These are phyloP conservation scores for Caligus rogercresseyi DNA, from an alignment of 1,140 invertebrate genomes.

Conservation along the genomic window DNA sequence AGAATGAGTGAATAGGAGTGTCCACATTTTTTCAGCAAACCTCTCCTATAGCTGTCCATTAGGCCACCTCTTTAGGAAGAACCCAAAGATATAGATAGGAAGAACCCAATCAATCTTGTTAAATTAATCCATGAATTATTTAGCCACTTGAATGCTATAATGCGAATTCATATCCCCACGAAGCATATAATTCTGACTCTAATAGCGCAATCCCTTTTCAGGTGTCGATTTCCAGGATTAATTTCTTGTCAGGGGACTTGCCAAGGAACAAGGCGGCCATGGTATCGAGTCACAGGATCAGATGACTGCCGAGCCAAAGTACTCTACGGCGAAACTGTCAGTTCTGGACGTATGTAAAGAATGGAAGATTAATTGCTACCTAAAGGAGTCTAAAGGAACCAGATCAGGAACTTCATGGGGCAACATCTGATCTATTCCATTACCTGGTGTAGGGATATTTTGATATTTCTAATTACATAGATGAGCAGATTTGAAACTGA, in stretches of 20 bases:
- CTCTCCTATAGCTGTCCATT: too few species aligned
- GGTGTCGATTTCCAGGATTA: slow-evolving; percentile 6
- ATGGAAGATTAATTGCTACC: slow-evolving; percentile 1
- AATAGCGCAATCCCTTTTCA: too few species aligned
- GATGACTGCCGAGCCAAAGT: not conserved
- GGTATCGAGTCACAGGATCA: not conserved
- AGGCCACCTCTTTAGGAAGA: too few species aligned
- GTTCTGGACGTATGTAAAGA: not conserved
- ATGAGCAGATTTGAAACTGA: too few species aligned
- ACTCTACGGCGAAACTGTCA: not conserved
- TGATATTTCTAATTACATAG: not conserved
- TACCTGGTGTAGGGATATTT: not conserved
- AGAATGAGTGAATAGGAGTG: too few species aligned
- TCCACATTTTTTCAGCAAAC: too few species aligned
- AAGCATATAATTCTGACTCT: too few species aligned
- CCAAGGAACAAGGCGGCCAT: slow-evolving; percentile 1
- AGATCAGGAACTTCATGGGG: not conserved
- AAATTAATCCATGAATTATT: too few species aligned
- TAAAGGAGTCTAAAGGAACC: slow-evolving; percentile 6
- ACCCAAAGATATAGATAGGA: too few species aligned
- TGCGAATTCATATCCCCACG: too few species aligned
- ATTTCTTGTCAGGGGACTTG: slow-evolving; percentile 2
- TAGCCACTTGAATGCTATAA: too few species aligned
- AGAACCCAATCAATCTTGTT: too few species aligned
- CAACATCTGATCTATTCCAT: not conserved